A percentile compares a stretch with the other conserved stretches of the same genome.
Evolutionary conservation across 2,888 invertebrate genomes (phyloP).

Genomic region (Proisotoma minuta): DNA sequence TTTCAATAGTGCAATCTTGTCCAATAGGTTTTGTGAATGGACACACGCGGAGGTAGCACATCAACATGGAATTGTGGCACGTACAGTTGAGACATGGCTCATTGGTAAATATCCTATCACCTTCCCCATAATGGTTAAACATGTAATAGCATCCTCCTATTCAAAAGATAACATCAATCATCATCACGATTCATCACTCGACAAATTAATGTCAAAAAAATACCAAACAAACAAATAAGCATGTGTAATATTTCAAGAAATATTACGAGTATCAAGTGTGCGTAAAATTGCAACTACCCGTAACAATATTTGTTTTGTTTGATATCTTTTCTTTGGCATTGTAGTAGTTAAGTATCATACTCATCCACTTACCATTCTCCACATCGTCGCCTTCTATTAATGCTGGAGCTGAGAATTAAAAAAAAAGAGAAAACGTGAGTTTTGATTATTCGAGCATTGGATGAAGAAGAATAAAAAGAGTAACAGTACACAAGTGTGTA

Average conservation of each 20-base stretch:
- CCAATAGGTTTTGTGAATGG: conserved; percentile 91
- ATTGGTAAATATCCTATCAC: conserved; percentile 87
- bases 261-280: too few relatives aligned
- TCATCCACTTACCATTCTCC: conserved; percentile 41
- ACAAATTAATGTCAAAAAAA: conserved; percentile 54
- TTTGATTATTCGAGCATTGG: neutral
- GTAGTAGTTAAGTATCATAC: too few relatives aligned
- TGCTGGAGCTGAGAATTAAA: conserved; percentile 42
- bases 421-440: conserved; percentile 18
- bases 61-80: conserved; percentile 88
- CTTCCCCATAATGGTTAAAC: conserved; percentile 87
- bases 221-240: conserved; percentile 4
- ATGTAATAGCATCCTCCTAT: conserved; percentile 85
- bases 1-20: conserved; percentile 83
- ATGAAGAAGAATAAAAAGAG: neutral
- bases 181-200: too few relatives aligned
- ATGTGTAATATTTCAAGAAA: neutral
- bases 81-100: conserved; percentile 87
- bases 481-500: conserved; percentile 8
- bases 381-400: conserved; percentile 44
- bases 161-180: too few relatives aligned
- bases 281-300: too few relatives aligned
- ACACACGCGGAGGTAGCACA: conserved; percentile 90
- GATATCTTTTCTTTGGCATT: too few relatives aligned
- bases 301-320: too few relatives aligned